Evolutionary conservation across 2,797 vertebrate species (phyloP).

Genomic region (Enteromius mattozi): DNA sequence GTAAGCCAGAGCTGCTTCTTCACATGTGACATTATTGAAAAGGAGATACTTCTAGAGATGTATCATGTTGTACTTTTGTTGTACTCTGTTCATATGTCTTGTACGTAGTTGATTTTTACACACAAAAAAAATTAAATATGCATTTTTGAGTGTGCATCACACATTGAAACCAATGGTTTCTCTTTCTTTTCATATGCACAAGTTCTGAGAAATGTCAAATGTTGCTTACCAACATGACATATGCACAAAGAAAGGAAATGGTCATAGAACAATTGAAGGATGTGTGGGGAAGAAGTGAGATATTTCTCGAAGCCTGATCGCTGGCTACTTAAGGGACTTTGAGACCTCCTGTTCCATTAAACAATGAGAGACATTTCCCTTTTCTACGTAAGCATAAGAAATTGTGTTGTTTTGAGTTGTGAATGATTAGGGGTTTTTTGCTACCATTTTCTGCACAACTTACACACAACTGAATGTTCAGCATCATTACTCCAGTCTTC

Average conservation of each 20-base stretch:
- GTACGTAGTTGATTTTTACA: background rate
- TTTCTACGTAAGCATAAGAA: conserved; percentile 13
- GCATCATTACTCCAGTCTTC: too few species aligned
- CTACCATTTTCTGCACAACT: background rate
- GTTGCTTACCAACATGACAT: background rate
- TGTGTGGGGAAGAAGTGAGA: background rate
- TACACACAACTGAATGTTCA: too few species aligned
- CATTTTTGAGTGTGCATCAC: background rate
- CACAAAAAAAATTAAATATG: background rate
- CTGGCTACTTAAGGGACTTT: background rate
- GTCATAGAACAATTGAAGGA: conserved; percentile 37
- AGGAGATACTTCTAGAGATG: background rate
- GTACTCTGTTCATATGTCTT: background rate
- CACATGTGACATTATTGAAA: background rate
- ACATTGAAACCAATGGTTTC: background rate
- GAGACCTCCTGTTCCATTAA: background rate
- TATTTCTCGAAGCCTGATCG: conserved; percentile 17
- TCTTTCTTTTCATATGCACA: background rate
- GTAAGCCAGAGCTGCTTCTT: conserved; percentile 52
- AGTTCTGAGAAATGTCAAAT: background rate
- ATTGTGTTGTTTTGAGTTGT: background rate
- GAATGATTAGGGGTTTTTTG: background rate
- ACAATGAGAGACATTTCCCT: conserved; percentile 41
- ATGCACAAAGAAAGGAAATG: conserved; percentile 33
- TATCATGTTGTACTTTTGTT: background rate